phyloP scores from a whole-genome alignment of 2,113 vertebrate species.

The Gallinago undulata region DNA sequence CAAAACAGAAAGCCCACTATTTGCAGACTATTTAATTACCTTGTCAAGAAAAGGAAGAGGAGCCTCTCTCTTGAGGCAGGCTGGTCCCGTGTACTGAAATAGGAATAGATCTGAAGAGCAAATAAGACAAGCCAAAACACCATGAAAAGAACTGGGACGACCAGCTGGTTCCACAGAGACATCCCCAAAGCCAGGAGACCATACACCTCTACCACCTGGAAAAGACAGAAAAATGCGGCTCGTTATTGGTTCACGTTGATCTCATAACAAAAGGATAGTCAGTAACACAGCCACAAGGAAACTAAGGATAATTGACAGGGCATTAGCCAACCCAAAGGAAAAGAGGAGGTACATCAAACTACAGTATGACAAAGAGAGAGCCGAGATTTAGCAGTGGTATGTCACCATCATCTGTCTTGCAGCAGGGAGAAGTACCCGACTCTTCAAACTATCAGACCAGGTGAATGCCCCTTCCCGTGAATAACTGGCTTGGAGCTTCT shows the following conservation, averaged over 20 bases:
- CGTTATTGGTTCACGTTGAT: neutral
- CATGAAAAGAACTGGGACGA: constrained; percentile 97
- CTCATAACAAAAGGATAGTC: neutral
- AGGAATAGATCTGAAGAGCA: constrained; percentile 96
- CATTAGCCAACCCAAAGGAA: neutral
- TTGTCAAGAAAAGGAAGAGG: constrained; percentile 96
- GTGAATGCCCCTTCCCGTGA: neutral
- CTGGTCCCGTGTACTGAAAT: constrained; percentile 95
- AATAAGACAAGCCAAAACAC: constrained; percentile 99
- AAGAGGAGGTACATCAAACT: neutral
- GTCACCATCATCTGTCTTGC: neutral
- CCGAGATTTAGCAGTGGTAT: neutral
- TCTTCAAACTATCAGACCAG: neutral
- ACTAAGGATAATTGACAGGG: neutral
- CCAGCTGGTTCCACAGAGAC: constrained; percentile 98
- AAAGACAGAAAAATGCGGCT: neutral
- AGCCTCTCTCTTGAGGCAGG: constrained; percentile 94
- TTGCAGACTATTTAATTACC: constrained; percentile 72
- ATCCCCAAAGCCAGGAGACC: constrained; percentile 94
- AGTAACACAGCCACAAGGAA: neutral
- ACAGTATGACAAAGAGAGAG: neutral
- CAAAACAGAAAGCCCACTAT: neutral
- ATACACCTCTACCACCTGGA: constrained; percentile 96
- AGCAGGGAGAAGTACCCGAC: neutral
- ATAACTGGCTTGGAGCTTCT: neutral